Percentiles rank a stretch among this genome's conserved stretches.
Evolutionary conservation across 2,113 vertebrate species (phyloP).

Genomic region (Cyanistes caeruleus): DNA sequence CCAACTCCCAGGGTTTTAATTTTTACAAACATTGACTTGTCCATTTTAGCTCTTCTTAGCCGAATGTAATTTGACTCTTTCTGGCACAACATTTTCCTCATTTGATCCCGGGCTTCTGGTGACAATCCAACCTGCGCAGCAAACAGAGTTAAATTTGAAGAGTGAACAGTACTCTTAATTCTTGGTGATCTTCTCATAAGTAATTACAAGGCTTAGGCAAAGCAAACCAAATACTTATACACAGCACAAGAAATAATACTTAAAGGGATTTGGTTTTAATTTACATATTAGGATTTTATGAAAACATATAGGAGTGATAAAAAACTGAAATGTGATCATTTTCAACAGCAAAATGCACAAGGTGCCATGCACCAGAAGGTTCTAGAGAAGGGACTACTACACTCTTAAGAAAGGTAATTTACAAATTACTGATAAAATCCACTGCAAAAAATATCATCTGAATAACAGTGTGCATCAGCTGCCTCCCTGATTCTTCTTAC

Average conservation of each 20-base stretch:
- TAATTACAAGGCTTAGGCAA: slow-evolving; percentile 51
- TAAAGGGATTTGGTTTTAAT: not conserved
- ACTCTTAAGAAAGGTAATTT: not conserved
- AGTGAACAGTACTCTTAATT: slow-evolving; percentile 36
- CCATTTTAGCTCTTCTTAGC: slow-evolving; percentile 98
- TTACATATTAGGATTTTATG: slow-evolving; percentile 58
- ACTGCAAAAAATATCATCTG: not conserved
- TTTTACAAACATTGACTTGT: slow-evolving; percentile 97
- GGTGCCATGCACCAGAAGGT: slow-evolving; percentile 58
- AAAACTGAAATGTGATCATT: slow-evolving; percentile 53
- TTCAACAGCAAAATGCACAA: slow-evolving; percentile 54
- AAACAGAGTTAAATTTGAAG: slow-evolving; percentile 61
- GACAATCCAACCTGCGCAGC: slow-evolving; percentile 91
- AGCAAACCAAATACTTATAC: slow-evolving; percentile 45
- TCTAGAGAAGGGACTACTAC: not conserved
- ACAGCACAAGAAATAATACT: slow-evolving; percentile 35
- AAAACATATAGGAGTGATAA: slow-evolving; percentile 53
- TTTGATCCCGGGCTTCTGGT: slow-evolving; percentile 95
- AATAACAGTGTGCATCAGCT: not conserved
- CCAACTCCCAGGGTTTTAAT: slow-evolving; percentile 97
- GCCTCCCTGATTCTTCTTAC: not conserved
- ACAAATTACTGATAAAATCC: not conserved
- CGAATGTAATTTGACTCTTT: slow-evolving; percentile 99
- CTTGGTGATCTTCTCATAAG: not conserved
- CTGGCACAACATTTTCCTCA: slow-evolving; percentile 98